These are phyloP conservation scores for Amiota mariae DNA, from an alignment of 2,888 invertebrate species.

Conservation along the genomic window DNA sequence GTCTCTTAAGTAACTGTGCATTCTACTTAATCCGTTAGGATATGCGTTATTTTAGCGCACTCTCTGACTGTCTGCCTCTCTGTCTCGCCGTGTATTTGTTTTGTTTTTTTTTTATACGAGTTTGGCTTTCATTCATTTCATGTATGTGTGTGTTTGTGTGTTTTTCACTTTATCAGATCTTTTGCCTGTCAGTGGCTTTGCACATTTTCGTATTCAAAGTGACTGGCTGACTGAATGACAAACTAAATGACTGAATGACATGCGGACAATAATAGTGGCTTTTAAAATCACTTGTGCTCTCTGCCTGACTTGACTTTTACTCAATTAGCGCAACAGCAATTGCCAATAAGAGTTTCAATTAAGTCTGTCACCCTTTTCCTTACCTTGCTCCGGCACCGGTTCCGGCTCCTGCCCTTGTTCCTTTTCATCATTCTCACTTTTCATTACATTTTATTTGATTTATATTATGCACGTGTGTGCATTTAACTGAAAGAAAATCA, in stretches of 20 bases:
- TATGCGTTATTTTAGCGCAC: not conserved
- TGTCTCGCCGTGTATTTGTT: not conserved
- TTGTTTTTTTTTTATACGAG: not conserved
- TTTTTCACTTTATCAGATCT: not conserved
- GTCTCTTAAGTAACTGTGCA: not conserved
- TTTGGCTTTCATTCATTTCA: not conserved
- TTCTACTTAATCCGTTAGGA: conserved; percentile 6
- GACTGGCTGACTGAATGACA: not conserved
- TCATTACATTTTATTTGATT: too few relatives aligned
- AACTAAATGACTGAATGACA: not conserved
- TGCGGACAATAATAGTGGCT: not conserved
- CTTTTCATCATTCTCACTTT: too few relatives aligned
- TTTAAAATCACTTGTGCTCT: not conserved
- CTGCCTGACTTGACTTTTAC: not conserved
- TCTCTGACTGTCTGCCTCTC: too few relatives aligned
- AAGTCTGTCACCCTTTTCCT: not conserved
- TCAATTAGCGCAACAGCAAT: conserved; percentile 18
- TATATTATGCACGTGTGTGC: too few relatives aligned
- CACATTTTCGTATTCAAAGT: not conserved
- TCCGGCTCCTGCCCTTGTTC: not conserved
- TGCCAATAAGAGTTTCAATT: conserved; percentile 13
- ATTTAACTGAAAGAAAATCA: too few relatives aligned
- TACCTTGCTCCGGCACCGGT: not conserved
- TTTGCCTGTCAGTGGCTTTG: not conserved
- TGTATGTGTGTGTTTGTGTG: conserved; percentile 16